Evolutionary conservation across 2,888 invertebrate genomes (phyloP).

Genomic region (Lysandra coridon): DNA sequence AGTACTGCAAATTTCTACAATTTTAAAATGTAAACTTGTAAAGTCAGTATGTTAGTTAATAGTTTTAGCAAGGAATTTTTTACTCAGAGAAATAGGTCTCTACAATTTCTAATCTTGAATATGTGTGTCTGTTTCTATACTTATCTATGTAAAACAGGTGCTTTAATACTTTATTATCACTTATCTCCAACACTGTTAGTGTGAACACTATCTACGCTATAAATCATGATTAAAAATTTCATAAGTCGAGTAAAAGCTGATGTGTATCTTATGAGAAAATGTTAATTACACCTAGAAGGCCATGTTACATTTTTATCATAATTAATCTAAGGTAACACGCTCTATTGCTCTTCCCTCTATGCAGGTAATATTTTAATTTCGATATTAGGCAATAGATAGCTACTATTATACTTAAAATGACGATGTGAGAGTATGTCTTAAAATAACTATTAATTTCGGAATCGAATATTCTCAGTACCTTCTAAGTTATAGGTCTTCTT

Average conservation of each 20-base stretch:
- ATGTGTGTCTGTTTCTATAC: background rate
- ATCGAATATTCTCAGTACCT: too few relatives aligned
- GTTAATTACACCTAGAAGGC: constrained; percentile 26
- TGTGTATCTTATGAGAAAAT: constrained; percentile 22
- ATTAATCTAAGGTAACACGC: constrained; percentile 18
- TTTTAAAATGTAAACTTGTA: too few relatives aligned
- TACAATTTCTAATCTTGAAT: background rate
- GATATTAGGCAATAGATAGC: background rate
- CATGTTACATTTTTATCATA: constrained; percentile 10
- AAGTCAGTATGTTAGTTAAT: too few relatives aligned
- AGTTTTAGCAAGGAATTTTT: too few relatives aligned
- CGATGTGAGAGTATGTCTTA: too few relatives aligned
- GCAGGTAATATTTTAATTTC: background rate
- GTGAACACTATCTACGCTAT: constrained; percentile 23
- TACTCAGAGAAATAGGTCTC: too few relatives aligned
- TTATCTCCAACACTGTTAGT: constrained; percentile 18
- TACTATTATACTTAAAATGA: too few relatives aligned
- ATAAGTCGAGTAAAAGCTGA: constrained; percentile 15
- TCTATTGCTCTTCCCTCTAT: background rate
- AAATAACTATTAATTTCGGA: too few relatives aligned
- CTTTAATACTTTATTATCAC: constrained; percentile 21
- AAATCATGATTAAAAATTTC: constrained; percentile 27
- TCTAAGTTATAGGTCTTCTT: too few relatives aligned
- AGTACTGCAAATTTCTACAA: too few relatives aligned
- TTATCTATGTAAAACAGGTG: constrained; percentile 24